Conservation (phyloP, 2,113 vertebrate genomes). For the Ptychochromis oligacanthus region DNA sequence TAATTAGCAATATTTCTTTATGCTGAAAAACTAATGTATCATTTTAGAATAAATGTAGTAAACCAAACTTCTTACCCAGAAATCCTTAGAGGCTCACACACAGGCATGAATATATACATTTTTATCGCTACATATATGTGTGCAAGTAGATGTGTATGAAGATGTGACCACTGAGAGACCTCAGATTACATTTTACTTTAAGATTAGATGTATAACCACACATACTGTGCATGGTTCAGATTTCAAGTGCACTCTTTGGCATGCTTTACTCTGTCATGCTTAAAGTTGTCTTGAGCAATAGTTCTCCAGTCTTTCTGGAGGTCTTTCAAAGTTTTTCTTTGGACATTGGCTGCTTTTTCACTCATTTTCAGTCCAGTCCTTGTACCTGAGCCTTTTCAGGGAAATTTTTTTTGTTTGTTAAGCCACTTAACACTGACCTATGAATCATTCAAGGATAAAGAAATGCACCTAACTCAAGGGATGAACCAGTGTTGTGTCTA, state of each 20-base stretch:
- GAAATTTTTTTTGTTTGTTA: not conserved
- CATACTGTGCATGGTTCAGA: too few species aligned
- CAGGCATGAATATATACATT: not conserved
- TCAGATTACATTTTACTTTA: constrained; percentile 10
- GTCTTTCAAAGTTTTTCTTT: not conserved
- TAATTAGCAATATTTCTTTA: not conserved
- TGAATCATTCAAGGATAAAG: not conserved
- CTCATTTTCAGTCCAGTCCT: not conserved
- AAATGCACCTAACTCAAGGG: not conserved
- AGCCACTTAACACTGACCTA: too few species aligned
- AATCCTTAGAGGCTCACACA: not conserved
- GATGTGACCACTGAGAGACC: not conserved
- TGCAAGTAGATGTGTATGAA: not conserved
- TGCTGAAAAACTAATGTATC: not conserved
- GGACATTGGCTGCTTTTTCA: not conserved
- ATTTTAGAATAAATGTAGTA: not conserved
- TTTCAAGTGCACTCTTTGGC: too few species aligned
- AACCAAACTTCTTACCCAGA: not conserved
- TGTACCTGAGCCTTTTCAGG: not conserved
- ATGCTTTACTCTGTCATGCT: too few species aligned
- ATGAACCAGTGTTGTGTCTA: not conserved
- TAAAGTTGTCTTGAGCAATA: not conserved
- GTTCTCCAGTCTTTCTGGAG: not conserved
- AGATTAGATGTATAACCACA: not conserved
- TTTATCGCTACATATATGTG: not conserved